Evolutionary conservation across 2,113 vertebrate genomes (phyloP).

Genomic region (Mionectes macconnelli): DNA sequence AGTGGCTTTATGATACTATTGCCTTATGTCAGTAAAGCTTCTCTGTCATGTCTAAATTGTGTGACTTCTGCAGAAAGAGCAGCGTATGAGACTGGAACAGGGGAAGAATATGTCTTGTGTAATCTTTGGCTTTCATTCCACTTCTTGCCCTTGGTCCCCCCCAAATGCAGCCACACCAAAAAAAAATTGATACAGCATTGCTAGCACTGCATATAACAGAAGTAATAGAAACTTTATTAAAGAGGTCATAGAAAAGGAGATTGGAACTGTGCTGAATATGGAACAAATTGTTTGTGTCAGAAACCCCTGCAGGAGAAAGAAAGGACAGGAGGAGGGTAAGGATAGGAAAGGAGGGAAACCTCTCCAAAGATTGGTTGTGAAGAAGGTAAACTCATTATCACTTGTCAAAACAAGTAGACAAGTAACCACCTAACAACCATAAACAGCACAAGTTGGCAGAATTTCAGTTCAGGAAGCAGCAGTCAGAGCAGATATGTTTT

Average conservation of each 20-base stretch:
- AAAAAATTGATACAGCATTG: not conserved
- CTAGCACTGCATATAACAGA: not conserved
- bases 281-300: not conserved
- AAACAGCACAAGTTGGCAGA: not conserved
- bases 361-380: not conserved
- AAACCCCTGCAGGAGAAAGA: not conserved
- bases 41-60: not conserved
- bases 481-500: not conserved
- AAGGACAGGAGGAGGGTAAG: not conserved
- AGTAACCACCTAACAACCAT: not conserved
- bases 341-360: not conserved
- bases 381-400: not conserved
- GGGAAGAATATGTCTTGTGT: not conserved
- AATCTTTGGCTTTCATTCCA: not conserved
- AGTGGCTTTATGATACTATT: not conserved
- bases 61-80: not conserved
- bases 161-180: not conserved
- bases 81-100: not conserved
- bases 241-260: not conserved
- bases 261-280: not conserved
- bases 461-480: slow-evolving; percentile 27
- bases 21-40: not conserved
- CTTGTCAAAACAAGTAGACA: not conserved
- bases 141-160: not conserved
- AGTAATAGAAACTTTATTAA: not conserved